Evolutionary conservation across 2,797 vertebrate species (phyloP), one percentile per base, ranked within the genome.

Genomic region (Pipistrellus pipistrellus): DNA sequence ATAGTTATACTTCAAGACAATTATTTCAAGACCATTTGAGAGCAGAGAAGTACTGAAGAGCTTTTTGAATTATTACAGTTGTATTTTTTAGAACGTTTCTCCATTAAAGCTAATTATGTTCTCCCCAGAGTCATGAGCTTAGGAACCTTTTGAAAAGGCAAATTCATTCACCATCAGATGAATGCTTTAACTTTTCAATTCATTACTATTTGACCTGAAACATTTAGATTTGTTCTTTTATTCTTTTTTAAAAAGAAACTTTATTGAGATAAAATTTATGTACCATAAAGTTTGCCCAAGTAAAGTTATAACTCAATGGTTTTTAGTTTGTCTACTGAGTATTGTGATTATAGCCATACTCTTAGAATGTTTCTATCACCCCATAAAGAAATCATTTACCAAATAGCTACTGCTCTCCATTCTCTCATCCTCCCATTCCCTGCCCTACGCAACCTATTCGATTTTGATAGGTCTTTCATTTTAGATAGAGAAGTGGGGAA

Each of bases 11-110:
- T 94, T 93, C 85, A 53, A 95, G 81, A 96, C 85, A 96, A 95
- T 96, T 93, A 97, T 96, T 96, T 94, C 72, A 96, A 96, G 77
- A 95, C 68, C 30, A 81, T 96, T 91, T 96, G 81, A 96, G 46
- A 96, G 3, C 14, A 76, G 44, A 71, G 11, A 95, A 94, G 71
- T 82, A 97, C 86, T 94, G 12, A 88, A 17, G 5, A 90, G 7
- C 27, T 96, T 96, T 75, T 4, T 21, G 68, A 93, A 95, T 96
- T 93, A 97, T 96, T 92, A 71, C 32, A 94, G 35, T 86, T 88
- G 35, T 94, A 73, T 51, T 96, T 95, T 35, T 82, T 94, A 88
- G 38, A 80, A 95, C 44, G 62, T 96, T 94, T 97, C 27, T 55
- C 32, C 68, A 7, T 95, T 95, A 87, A 32, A 9, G 80, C 95